These are phyloP conservation scores for Archips crataeganus DNA, from an alignment of 2,888 invertebrate species.

Conservation along the genomic window DNA sequence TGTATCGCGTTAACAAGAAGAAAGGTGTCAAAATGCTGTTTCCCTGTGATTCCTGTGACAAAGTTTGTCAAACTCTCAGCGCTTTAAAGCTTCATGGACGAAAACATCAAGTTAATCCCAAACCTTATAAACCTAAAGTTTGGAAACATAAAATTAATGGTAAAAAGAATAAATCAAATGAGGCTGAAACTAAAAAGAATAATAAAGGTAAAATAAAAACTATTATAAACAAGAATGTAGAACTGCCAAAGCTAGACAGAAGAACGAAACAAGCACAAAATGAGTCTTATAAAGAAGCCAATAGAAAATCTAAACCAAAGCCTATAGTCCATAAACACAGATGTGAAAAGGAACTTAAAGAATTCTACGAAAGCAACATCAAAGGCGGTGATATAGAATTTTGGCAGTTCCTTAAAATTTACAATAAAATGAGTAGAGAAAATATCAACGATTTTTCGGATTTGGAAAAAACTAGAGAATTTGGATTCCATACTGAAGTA, in stretches of 20 bases:
- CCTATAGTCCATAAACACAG: slow-evolving; percentile 70
- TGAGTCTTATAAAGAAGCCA: slow-evolving; percentile 16
- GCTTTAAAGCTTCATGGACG: slow-evolving; percentile 68
- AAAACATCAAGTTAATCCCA: slow-evolving; percentile 65
- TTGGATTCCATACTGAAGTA: slow-evolving; percentile 59
- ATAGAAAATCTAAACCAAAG: slow-evolving; percentile 61
- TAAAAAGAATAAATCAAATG: slow-evolving; percentile 18
- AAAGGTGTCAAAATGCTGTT: slow-evolving; percentile 63
- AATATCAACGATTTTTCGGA: slow-evolving; percentile 68
- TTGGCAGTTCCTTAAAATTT: slow-evolving; percentile 78
- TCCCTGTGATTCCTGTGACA: slow-evolving; percentile 70
- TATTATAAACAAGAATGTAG: background rate
- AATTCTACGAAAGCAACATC: slow-evolving; percentile 71
- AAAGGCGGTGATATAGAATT: slow-evolving; percentile 74
- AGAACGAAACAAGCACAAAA: background rate
- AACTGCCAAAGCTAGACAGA: slow-evolving; percentile 1
- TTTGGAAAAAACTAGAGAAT: slow-evolving; percentile 61
- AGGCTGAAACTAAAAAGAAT: background rate
- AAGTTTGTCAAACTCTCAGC: slow-evolving; percentile 66
- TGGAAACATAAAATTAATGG: slow-evolving; percentile 61
- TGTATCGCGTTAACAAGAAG: slow-evolving; percentile 60
- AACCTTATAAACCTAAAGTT: slow-evolving; percentile 65
- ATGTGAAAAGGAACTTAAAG: slow-evolving; percentile 66
- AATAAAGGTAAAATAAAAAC: background rate
- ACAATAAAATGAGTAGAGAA: slow-evolving; percentile 69